These are phyloP conservation scores for Nothoprocta perdicaria DNA, from an alignment of 2,113 vertebrate species.

Conservation along the genomic window DNA sequence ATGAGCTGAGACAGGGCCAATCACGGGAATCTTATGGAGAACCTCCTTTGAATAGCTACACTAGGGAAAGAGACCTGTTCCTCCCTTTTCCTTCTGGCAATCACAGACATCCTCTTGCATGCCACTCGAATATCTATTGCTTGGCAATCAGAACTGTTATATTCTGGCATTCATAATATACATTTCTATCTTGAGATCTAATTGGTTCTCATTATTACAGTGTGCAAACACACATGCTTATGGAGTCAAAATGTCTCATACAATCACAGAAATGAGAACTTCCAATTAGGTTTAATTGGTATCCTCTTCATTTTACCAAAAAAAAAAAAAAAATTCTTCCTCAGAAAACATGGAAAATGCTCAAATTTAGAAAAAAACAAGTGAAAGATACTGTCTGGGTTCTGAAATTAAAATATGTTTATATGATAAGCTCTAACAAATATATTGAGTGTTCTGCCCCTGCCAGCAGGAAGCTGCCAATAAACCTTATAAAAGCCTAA, in stretches of 20 bases:
- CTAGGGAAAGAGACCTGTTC: not conserved
- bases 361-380: not conserved
- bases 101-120: not conserved
- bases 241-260: not conserved
- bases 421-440: not conserved
- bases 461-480: not conserved
- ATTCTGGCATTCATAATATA: not conserved
- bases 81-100: not conserved
- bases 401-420: not conserved
- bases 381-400: not conserved
- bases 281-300: not conserved
- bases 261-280: not conserved
- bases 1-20: not conserved
- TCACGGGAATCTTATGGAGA: not conserved
- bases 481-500: not conserved
- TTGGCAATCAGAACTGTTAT: not conserved
- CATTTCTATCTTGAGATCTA: not conserved
- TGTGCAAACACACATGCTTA: not conserved
- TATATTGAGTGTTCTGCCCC: fast-evolving
- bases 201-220: not conserved
- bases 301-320: not conserved
- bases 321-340: not conserved
- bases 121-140: not conserved
- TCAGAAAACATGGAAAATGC: not conserved
- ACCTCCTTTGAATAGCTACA: not conserved